Conservation (phyloP, 2,797 vertebrate species). For the Streptopelia turtur region DNA sequence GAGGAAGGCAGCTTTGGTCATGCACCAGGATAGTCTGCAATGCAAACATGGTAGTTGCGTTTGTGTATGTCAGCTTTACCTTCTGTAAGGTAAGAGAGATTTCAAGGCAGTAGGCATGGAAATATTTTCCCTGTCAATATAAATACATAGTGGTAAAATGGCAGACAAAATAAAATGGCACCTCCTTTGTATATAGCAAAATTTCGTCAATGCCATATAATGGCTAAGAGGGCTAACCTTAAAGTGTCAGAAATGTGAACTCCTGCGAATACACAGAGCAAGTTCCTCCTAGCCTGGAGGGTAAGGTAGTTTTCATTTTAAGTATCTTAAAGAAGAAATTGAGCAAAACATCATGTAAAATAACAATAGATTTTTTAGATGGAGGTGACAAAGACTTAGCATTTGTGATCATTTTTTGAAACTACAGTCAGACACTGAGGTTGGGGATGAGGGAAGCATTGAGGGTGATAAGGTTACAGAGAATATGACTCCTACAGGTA, state of each 20-base stretch:
- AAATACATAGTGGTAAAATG: not conserved
- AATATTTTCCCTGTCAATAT: not conserved
- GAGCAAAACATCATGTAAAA: not conserved
- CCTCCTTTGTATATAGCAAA: not conserved
- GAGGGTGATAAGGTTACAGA: not conserved
- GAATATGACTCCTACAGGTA: not conserved
- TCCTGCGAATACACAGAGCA: not conserved
- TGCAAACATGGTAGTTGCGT: not conserved
- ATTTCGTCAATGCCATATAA: not conserved
- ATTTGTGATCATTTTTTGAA: not conserved
- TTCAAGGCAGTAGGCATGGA: not conserved
- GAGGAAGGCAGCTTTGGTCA: not conserved
- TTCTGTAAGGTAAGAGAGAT: not conserved
- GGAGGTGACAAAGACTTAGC: not conserved
- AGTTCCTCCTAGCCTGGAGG: not conserved
- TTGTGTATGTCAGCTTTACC: not conserved
- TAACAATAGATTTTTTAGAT: not conserved
- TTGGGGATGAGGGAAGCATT: not conserved
- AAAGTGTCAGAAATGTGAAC: rapidly evolving
- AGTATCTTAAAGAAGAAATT: not conserved
- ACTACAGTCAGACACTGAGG: not conserved
- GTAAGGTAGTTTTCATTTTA: not conserved
- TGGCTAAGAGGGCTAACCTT: not conserved
- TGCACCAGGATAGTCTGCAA: not conserved
- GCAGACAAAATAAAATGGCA: not conserved